Evolutionary conservation across 2,888 invertebrate genomes (phyloP), one percentile per base, ranked within the genome.

Genomic region (Trichopoda pennipes): DNA sequence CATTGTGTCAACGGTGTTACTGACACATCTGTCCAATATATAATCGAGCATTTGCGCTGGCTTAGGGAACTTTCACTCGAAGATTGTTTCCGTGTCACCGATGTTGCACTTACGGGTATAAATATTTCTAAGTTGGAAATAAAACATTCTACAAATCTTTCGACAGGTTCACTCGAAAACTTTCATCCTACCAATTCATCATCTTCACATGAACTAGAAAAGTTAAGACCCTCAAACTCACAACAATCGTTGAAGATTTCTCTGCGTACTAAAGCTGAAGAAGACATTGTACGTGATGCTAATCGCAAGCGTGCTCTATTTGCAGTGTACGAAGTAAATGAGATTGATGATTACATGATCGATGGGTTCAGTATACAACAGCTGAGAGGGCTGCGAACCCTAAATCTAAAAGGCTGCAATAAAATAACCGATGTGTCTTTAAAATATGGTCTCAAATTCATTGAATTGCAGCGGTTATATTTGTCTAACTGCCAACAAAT

Each of bases 1-100:
- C 94, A 93, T 85, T 95, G 95, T 87, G 93, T 94, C 84, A 94
- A 93, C 90, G 94, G 93, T n/a, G 93, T 95, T 1, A 95, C 95
- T 4, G 95, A 95, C 87, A 92, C 92, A 78, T 93, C 93, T 19
- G 92, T 95, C 69, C 94, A 95, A 91, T 93, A 93, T 53, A 93
- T 96, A 84, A 94, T 95, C 80, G 93, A 93, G 85, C 92, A 94
- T 85, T 92, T 95, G 86, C 88, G 92, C 17, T 90, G 92, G 84
- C 90, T 96, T 53, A 92, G 93, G 51, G 92, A 91, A 23, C 92
- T 96, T 56, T 93, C 93, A 77, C 89, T 96, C 78, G 93, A 94
- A 85, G 93, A 94, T 86, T 95, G 95, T 90, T 88, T 88, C 28
- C 82, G 87, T 79, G 89, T 91, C 38, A 94, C 94, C 12, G 95